Conservation (phyloP, 2,888 invertebrate genomes). For the Calameuta filiformis region DNA sequence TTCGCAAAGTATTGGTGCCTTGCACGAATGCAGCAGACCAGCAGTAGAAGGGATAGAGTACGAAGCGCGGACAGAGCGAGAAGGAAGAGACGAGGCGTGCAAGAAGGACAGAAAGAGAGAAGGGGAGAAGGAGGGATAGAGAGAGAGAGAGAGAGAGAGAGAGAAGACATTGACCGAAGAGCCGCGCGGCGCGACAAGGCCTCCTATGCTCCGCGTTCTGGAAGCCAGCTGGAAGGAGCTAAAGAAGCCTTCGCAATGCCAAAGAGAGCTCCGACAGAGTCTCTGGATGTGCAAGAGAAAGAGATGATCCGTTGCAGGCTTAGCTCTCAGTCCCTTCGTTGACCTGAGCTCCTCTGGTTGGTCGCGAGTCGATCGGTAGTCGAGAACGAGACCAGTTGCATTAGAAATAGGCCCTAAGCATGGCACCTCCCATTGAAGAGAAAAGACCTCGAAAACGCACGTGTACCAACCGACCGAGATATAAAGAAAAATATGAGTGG, state of each 20-base stretch:
- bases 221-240: slow-evolving; percentile 55
- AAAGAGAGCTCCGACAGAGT: background rate
- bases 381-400: background rate
- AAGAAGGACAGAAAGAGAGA: slow-evolving; percentile 23
- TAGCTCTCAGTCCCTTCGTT: background rate
- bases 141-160: slow-evolving; percentile 22
- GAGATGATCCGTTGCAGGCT: background rate
- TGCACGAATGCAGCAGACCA: slow-evolving; percentile 43
- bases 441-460: background rate
- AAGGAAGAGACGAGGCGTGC: slow-evolving; percentile 21
- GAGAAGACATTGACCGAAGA: slow-evolving; percentile 62
- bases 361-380: background rate
- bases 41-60: slow-evolving; percentile 24
- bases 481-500: background rate
- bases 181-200: slow-evolving; percentile 56
- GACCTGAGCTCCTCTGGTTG: background rate
- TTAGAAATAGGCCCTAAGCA: background rate
- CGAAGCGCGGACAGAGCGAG: slow-evolving; percentile 25
- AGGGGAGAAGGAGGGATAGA: slow-evolving; percentile 19
- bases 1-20: slow-evolving; percentile 16
- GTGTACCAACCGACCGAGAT: background rate
- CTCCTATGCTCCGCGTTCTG: slow-evolving; percentile 31
- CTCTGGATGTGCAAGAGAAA: background rate
- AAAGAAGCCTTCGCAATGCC: slow-evolving; percentile 12
- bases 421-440: background rate